Evolutionary conservation across 2,888 invertebrate species (phyloP).

Genomic region (Formica aserva): DNA sequence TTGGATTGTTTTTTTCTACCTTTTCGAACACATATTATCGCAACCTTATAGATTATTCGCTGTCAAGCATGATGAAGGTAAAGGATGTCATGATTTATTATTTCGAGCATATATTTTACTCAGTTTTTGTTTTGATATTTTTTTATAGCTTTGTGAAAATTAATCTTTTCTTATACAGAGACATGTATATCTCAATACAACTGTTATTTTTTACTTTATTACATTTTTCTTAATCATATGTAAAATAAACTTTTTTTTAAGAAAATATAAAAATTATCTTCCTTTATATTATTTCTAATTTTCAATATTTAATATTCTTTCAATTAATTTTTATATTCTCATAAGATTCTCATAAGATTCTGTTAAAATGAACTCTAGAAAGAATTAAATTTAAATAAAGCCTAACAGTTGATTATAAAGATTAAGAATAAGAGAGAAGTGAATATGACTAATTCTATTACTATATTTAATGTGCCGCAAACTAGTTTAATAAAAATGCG

Average conservation of each 20-base stretch:
- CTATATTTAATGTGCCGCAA: neutral
- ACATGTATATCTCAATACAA: neutral
- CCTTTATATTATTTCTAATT: neutral
- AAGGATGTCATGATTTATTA: constrained; percentile 34
- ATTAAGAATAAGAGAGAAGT: neutral
- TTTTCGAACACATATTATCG: neutral
- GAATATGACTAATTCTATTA: constrained; percentile 5
- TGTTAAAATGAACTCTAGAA: neutral
- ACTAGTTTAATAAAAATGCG: constrained; percentile 1
- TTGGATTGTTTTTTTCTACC: constrained; percentile 16
- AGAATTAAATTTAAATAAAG: neutral
- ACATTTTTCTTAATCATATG: neutral
- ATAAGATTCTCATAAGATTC: neutral
- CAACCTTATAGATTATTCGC: constrained; percentile 38
- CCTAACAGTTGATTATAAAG: neutral
- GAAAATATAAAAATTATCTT: neutral
- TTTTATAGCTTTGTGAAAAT: neutral
- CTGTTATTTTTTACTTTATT: neutral
- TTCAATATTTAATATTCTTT: neutral
- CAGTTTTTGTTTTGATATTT: neutral
- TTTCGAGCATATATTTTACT: neutral
- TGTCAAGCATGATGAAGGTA: constrained; percentile 7
- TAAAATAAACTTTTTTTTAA: neutral
- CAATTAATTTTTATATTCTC: neutral
- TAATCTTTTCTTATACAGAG: neutral